Percentiles rank a stretch among this genome's conserved stretches.
Evolutionary conservation across 2,888 invertebrate species (phyloP).

Genomic region (Spicauda simplicius): DNA sequence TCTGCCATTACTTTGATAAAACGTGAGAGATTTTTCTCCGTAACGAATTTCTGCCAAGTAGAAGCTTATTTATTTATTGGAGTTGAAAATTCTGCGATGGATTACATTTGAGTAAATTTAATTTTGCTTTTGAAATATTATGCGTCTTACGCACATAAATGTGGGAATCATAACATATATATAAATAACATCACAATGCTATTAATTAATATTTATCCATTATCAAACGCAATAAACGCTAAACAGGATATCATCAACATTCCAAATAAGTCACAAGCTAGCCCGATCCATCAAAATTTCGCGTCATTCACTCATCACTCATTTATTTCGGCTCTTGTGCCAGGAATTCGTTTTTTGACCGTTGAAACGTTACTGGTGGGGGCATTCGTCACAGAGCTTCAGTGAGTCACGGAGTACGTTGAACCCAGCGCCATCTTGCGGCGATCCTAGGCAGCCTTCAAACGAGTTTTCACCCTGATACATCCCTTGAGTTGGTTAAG

Average conservation of each 20-base stretch:
- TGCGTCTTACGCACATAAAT: too few species aligned
- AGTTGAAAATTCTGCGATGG: too few species aligned
- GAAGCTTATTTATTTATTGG: too few species aligned
- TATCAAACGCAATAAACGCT: too few species aligned
- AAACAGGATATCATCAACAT: background rate
- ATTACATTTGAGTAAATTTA: too few species aligned
- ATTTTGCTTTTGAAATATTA: too few species aligned
- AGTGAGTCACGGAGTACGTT: conserved; percentile 74
- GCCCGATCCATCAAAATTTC: conserved; percentile 5
- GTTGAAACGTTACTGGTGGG: conserved; percentile 15
- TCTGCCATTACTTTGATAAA: too few species aligned
- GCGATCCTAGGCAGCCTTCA: conserved; percentile 41
- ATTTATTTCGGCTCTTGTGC: conserved; percentile 9
- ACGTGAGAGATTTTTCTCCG: too few species aligned
- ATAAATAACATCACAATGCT: too few species aligned
- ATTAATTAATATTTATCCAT: too few species aligned
- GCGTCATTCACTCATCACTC: conserved; percentile 20
- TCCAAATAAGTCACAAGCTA: background rate
- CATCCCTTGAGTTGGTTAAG: conserved; percentile 8
- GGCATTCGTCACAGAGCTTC: conserved; percentile 61
- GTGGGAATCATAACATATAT: too few species aligned
- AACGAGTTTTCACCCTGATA: conserved; percentile 29
- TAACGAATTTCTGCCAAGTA: too few species aligned
- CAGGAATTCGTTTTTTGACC: conserved; percentile 30
- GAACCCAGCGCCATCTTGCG: conserved; percentile 58